These are phyloP conservation scores for Toxostoma redivivum DNA, from an alignment of 2,113 vertebrate species.

Conservation along the genomic window DNA sequence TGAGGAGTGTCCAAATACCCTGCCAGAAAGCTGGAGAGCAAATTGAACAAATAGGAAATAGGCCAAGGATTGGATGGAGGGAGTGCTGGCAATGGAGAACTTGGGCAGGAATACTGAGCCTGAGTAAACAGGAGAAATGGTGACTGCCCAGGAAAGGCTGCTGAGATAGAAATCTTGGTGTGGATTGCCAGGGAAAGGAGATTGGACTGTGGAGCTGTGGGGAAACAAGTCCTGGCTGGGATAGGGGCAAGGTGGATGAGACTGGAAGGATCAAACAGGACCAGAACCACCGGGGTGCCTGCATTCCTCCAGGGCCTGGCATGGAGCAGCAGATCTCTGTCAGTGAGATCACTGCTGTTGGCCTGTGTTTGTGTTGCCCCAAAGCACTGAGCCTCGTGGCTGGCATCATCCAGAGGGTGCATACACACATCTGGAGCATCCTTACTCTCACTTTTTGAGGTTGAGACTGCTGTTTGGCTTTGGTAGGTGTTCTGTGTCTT, in stretches of 20 bases:
- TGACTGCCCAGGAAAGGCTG: neutral
- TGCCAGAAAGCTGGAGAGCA: neutral
- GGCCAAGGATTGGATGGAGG: neutral
- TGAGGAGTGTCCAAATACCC: neutral
- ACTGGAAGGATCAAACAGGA: neutral
- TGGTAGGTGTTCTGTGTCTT: neutral
- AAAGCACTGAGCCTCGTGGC: neutral
- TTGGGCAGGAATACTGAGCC: neutral
- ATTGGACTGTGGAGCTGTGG: neutral
- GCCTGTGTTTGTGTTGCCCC: neutral
- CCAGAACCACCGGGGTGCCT: neutral
- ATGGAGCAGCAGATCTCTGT: neutral
- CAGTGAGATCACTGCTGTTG: neutral
- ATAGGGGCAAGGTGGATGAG: neutral
- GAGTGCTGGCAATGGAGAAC: neutral
- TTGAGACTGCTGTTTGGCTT: neutral
- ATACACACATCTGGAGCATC: neutral
- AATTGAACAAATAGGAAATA: neutral
- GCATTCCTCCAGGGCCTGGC: neutral
- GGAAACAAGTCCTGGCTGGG: neutral
- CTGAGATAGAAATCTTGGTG: neutral
- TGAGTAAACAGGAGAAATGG: neutral
- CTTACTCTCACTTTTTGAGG: neutral
- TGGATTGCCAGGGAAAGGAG: neutral
- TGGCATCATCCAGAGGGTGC: neutral